Evolutionary conservation across 92 coral and sea anemone species (phyloP).

Genomic region (Phenganax marumi): DNA sequence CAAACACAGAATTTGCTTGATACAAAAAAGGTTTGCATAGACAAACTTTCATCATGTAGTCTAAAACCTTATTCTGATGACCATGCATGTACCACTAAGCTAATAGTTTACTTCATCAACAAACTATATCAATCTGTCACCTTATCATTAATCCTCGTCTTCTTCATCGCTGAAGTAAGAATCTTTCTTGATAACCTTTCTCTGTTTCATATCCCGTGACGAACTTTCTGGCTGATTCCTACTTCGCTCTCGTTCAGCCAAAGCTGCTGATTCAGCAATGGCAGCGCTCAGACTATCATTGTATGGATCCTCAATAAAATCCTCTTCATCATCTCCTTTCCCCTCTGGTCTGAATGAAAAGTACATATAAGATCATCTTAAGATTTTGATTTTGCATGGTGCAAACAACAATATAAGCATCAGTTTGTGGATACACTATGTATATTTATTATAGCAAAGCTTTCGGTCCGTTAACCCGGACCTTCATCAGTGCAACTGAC

Average conservation of each 20-base stretch:
- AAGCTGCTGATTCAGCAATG: conserved; percentile 90
- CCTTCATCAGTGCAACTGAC: too few relatives aligned
- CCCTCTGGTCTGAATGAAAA: conserved; percentile 54
- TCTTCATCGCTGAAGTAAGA: conserved; percentile 94
- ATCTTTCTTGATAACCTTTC: conserved; percentile 70
- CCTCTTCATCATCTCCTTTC: conserved; percentile 66
- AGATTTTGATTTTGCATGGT: too few relatives aligned
- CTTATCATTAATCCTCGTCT: conserved; percentile 31
- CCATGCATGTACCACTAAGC: neutral
- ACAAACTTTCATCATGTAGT: neutral
- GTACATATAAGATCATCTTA: neutral
- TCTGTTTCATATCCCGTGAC: conserved; percentile 57
- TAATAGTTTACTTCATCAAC: neutral
- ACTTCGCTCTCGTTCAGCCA: conserved; percentile 62
- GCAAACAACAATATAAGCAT: too few relatives aligned
- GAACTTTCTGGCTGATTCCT: conserved; percentile 42
- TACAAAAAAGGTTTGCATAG: too few relatives aligned
- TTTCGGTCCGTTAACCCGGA: too few relatives aligned
- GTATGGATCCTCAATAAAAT: conserved; percentile 86
- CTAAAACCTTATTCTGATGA: neutral
- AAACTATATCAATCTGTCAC: neutral
- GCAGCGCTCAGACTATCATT: conserved; percentile 94
- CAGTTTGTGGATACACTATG: too few relatives aligned
- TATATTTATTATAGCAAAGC: too few relatives aligned
- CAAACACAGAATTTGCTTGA: neutral